A percentile compares a stretch with the other conserved stretches of the same genome.
These are phyloP conservation scores for Pelochelys cantorii DNA, from an alignment of 2,797 vertebrate species.

Conservation along the genomic window DNA sequence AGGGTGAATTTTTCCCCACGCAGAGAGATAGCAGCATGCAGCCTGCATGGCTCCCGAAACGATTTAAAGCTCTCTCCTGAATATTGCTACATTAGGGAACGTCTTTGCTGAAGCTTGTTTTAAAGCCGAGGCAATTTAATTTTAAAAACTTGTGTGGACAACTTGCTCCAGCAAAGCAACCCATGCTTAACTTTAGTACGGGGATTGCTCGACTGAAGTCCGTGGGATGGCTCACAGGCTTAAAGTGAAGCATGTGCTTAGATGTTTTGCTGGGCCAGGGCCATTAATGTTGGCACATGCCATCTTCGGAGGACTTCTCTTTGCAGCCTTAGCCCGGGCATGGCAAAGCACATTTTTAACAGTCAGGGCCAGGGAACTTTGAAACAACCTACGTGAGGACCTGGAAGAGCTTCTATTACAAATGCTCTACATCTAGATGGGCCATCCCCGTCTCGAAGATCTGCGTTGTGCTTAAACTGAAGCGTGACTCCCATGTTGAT, in stretches of 20 bases:
- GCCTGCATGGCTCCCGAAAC: not conserved
- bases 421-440: fast-evolving
- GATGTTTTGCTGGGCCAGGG: not conserved
- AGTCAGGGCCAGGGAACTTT: fast-evolving
- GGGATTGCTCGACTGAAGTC: not conserved
- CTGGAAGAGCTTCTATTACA: not conserved
- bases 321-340: fast-evolving
- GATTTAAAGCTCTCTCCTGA: not conserved
- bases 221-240: fast-evolving
- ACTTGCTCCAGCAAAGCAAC: not conserved
- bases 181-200: not conserved
- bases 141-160: not conserved
- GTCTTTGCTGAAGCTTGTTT: not conserved
- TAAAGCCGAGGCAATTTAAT: not conserved
- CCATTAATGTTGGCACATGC: fast-evolving
- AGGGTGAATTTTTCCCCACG: not conserved
- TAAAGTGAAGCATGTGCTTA: not conserved
- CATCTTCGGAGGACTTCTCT: fast-evolving
- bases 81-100: not conserved
- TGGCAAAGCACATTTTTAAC: not conserved
- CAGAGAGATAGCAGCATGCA: not conserved
- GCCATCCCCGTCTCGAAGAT: not conserved
- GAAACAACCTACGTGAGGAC: fast-evolving
- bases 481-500: not conserved
- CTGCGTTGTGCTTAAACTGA: fast-evolving